Base-by-base conservation (phyloP, 2,888 invertebrate genomes). In the Crepidodera aurea region DNA sequence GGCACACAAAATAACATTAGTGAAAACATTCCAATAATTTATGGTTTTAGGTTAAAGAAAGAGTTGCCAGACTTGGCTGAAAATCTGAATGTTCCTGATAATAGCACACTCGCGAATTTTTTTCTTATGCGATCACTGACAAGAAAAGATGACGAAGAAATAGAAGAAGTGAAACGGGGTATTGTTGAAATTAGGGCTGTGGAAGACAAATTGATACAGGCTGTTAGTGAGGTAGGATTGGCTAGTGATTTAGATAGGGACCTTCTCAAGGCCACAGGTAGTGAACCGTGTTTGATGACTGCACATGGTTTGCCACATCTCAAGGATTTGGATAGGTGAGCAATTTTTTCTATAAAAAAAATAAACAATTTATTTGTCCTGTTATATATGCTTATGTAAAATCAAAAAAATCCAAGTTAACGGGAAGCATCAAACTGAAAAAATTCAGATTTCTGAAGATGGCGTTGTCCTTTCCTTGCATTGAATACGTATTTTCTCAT, bases 21-120 rank as follows among this genome's bases (percentile, higher is more conserved):
- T n/a, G n/a, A n/a, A n/a, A n/a, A n/a, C n/a, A n/a, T n/a, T n/a
- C n/a, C n/a, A n/a, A n/a, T n/a, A n/a, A n/a, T n/a, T n/a, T n/a
- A n/a, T n/a, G n/a, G n/a, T n/a, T 29, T 0, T 39, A 57, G 84
- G 46, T 82, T 94, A 18, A 84, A 87, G 10, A 82, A 81, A 4
- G 83, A 87, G 56, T 83, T 94, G 69, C 92, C 93, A 0, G 77
- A 80, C 34, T 79, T 92, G 40, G 84, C 88, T 1, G 82, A 85
- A 7, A 85, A 87, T 68, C 82, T 92, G 48, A 86, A 88, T 1
- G 81, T 85, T 60, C 90, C 90, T 44, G 90, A 92, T 77, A 86
- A 90, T 83, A 85, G 86, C 46, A 82, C 85, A 50, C 87, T 90
- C 56, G 87, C 90, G 53, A 88, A 89, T 74, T 91, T 92, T 79